These are phyloP conservation scores for Teleopsis dalmanni DNA, from an alignment of 1,140 invertebrate genomes.

Conservation along the genomic window DNA sequence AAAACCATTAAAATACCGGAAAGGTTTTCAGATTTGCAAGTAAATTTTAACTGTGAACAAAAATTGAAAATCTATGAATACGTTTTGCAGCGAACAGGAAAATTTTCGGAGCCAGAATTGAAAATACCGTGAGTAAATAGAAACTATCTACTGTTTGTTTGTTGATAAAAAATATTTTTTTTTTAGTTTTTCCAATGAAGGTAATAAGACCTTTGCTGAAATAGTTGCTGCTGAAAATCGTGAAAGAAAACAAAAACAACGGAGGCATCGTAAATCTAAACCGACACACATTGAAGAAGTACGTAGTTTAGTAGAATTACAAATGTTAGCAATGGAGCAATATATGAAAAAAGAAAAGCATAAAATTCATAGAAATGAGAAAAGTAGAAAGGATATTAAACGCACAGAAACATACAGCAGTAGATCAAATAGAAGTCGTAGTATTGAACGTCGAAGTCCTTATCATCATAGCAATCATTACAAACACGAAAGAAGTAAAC, in stretches of 20 bases:
- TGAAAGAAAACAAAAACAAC: conserved; percentile 17
- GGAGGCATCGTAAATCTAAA: conserved; percentile 29
- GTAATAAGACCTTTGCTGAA: conserved; percentile 10
- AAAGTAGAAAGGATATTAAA: neutral
- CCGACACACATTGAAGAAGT: conserved; percentile 31
- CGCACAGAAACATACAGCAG: neutral
- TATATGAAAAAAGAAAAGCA: conserved; percentile 9
- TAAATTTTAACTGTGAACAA: conserved; percentile 13
- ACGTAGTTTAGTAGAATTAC: conserved; percentile 25
- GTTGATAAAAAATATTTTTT: neutral
- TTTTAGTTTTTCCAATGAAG: neutral
- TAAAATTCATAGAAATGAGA: neutral
- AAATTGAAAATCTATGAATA: conserved; percentile 27
- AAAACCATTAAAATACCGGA: neutral
- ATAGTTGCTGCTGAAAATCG: conserved; percentile 24
- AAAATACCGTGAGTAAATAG: conserved; percentile 3
- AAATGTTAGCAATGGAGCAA: conserved; percentile 27
- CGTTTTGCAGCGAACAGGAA: conserved; percentile 17
- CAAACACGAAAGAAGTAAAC: too few relatives aligned
- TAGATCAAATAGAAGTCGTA: neutral
- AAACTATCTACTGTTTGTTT: neutral
- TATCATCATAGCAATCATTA: too few relatives aligned
- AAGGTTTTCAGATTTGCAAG: conserved; percentile 20
- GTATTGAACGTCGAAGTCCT: neutral
- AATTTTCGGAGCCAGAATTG: neutral